These are phyloP conservation scores for Autographa gamma DNA, from an alignment of 2,888 invertebrate genomes.

Conservation along the genomic window DNA sequence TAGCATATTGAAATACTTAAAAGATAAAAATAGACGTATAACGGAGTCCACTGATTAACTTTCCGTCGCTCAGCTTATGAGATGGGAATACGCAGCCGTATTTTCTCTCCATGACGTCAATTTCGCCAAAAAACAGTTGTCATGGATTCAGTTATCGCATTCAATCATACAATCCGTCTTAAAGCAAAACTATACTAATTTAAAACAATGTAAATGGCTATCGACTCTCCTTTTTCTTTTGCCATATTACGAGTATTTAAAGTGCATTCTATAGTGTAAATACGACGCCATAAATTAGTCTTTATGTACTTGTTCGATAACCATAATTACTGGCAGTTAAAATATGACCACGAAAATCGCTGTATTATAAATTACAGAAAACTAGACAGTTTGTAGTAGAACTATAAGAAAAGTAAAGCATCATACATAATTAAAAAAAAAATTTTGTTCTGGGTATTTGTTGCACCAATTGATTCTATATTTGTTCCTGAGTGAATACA, in stretches of 20 bases:
- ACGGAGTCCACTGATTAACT: conserved; percentile 31
- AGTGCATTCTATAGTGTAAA: too few species aligned
- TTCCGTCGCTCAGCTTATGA: conserved; percentile 42
- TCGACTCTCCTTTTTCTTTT: background rate
- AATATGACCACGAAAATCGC: too few species aligned
- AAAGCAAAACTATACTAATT: conserved; percentile 26
- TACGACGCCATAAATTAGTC: too few species aligned
- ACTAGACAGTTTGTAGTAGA: too few species aligned
- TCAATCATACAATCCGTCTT: conserved; percentile 35
- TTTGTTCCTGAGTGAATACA: conserved; percentile 18
- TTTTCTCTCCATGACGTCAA: conserved; percentile 52
- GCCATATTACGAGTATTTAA: background rate
- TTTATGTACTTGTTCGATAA: too few species aligned
- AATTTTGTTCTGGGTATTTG: too few species aligned
- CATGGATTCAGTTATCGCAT: conserved; percentile 27
- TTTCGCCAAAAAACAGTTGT: conserved; percentile 31
- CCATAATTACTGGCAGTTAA: too few species aligned
- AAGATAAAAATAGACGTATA: conserved; percentile 40
- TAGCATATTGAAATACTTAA: conserved; percentile 19
- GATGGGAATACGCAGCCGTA: conserved; percentile 29
- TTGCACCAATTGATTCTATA: too few species aligned
- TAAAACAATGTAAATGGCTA: conserved; percentile 12
- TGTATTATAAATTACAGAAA: too few species aligned
- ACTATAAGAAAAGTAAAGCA: too few species aligned
- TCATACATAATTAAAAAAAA: too few species aligned